Conservation (phyloP, 2,113 vertebrate genomes). For the Cepphus grylle region DNA sequence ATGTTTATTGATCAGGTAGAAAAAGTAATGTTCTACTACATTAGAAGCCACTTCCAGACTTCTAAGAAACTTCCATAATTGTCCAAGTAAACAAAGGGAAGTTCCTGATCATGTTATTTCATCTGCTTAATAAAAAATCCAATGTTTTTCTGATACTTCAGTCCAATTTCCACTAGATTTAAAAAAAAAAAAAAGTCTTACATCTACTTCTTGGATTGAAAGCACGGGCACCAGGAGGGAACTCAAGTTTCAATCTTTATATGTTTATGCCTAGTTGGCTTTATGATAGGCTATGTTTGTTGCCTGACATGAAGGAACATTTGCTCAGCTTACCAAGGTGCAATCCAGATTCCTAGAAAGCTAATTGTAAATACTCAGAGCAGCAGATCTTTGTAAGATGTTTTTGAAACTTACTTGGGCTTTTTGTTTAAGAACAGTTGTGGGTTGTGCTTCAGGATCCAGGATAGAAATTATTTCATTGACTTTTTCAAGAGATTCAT, state of each 20-base stretch:
- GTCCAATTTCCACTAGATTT: not conserved
- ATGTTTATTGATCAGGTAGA: not conserved
- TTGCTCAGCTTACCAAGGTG: not conserved
- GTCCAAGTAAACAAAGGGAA: not conserved
- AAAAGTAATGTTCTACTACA: not conserved
- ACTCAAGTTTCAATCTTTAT: not conserved
- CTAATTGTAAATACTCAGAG: not conserved
- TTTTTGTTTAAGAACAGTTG: constrained; percentile 83
- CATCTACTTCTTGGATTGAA: not conserved
- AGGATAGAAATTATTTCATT: constrained; percentile 80
- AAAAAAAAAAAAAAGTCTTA: not conserved
- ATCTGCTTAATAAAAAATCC: not conserved
- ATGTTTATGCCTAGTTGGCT: not conserved
- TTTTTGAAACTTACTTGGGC: constrained; percentile 82
- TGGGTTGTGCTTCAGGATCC: constrained; percentile 79
- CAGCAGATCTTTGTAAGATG: not conserved
- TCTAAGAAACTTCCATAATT: not conserved
- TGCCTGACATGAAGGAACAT: not conserved
- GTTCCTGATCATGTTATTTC: not conserved
- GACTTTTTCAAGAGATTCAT: constrained; percentile 86
- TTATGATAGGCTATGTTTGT: not conserved
- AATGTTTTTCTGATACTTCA: not conserved
- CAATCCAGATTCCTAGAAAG: not conserved
- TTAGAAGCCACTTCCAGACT: not conserved
- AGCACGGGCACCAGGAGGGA: not conserved